Conservation (phyloP, 2,113 vertebrate species). For the Mus pahari region DNA sequence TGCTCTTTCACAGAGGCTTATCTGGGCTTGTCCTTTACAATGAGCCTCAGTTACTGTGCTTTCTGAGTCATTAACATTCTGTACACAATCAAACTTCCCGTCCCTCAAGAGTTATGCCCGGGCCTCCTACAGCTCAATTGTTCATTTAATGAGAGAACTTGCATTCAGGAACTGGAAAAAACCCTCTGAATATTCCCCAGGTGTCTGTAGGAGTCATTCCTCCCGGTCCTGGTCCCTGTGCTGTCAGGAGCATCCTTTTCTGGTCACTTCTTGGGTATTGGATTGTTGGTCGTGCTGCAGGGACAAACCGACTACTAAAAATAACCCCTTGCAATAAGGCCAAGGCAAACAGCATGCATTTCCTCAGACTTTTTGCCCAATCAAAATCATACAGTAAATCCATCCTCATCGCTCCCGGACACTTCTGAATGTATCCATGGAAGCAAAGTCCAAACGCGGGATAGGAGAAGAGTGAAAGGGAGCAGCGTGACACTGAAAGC, state of each 20-base stretch:
- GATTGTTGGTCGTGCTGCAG: constrained; percentile 74
- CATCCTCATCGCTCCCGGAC: constrained; percentile 75
- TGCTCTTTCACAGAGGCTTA: constrained; percentile 49
- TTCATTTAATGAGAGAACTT: constrained; percentile 70
- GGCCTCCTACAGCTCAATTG: constrained; percentile 76
- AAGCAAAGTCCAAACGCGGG: constrained; percentile 75
- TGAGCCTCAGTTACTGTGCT: constrained; percentile 12
- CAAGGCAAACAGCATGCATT: constrained; percentile 89
- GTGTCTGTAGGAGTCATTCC: constrained; percentile 70
- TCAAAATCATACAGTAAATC: constrained; percentile 82
- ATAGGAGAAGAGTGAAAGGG: constrained; percentile 80
- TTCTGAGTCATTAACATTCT: constrained; percentile 70
- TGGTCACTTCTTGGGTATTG: constrained; percentile 64
- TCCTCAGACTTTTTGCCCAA: constrained; percentile 85
- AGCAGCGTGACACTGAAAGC: constrained; percentile 78
- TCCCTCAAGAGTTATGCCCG: constrained; percentile 72
- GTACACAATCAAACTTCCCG: constrained; percentile 72
- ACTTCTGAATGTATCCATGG: constrained; percentile 72
- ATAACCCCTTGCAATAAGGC: constrained; percentile 88
- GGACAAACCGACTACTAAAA: constrained; percentile 91
- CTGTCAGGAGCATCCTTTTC: constrained; percentile 89
- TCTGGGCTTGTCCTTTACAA: constrained; percentile 15
- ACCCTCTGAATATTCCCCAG: constrained; percentile 61
- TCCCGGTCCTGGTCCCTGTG: constrained; percentile 71
- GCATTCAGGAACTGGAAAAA: constrained; percentile 61